Evolutionary conservation across 2,888 invertebrate genomes (phyloP), one percentile per base, ranked within the genome.

Genomic region (Andrena haemorrhoa): DNA sequence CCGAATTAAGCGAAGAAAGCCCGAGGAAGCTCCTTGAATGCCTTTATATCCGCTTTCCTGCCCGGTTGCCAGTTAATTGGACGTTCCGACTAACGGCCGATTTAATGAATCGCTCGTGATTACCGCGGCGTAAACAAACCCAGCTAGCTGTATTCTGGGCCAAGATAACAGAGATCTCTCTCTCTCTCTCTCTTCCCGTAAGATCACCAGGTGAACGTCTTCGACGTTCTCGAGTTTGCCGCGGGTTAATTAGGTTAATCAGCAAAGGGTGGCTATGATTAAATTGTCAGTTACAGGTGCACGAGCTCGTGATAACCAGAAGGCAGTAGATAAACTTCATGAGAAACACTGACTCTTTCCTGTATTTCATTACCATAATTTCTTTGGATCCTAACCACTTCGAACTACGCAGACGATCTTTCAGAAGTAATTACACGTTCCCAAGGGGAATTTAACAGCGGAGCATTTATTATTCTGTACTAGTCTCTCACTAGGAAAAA

Each of bases 81-180:
- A 83, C 64, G 72, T 76, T 82, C 82, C 84, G 78, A 80, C 77
- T 79, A 83, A 88, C 76, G 75, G 72, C 56, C 70, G 75, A 75
- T 86, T 82, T 89, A 79, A 87, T 84, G 79, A 88, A 87, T 82
- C 82, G 80, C 74, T 68, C 72, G 74, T 72, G 87, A 86, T 87
- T 85, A 87, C 51, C 65, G 61, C 72, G 73, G 75, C 78, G 69
- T 80, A 80, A 84, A 84, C 86, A 86, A 77, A 81, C 61, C 61
- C 49, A 65, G 56, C 70, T 56, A 31, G 49, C 71, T 70, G 53
- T 71, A 65, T 33, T 69, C 53, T 66, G 23, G n/a, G 60, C 23
- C 31, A 64, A 72, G 61, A 70, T 78, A 66, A 56, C 70, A 69
- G 41, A 64, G 29, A 73, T 47, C 35, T 63, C 35, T 69, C 64